Evolutionary conservation across 2,888 invertebrate genomes (phyloP).

Genomic region (Apodemia zela): DNA sequence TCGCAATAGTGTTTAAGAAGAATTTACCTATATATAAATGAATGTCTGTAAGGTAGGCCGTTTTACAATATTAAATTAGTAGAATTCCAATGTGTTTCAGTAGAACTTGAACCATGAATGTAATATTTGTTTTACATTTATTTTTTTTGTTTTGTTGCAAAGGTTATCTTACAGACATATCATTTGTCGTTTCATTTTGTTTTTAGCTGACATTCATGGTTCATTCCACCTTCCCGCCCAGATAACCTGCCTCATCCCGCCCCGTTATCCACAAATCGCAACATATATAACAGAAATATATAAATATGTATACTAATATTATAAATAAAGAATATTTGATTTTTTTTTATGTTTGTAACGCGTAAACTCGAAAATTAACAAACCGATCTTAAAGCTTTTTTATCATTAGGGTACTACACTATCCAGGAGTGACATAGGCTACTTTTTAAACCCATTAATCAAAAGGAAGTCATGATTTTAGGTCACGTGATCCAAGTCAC

Average conservation of each 20-base stretch:
- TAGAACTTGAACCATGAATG: slow-evolving; percentile 70
- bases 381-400: too few species aligned
- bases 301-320: slow-evolving; percentile 18
- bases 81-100: slow-evolving; percentile 32
- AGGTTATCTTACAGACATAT: slow-evolving; percentile 77
- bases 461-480: too few species aligned
- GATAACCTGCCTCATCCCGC: not conserved
- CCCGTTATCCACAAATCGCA: not conserved
- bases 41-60: slow-evolving; percentile 80
- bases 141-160: slow-evolving; percentile 35
- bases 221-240: slow-evolving; percentile 38
- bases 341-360: too few species aligned
- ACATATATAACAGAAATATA: slow-evolving; percentile 17
- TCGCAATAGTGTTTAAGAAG: slow-evolving; percentile 41
- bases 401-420: too few species aligned
- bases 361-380: too few species aligned
- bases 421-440: too few species aligned
- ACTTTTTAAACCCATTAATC: too few species aligned
- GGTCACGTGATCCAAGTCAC: too few species aligned
- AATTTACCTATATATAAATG: slow-evolving; percentile 65
- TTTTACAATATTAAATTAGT: slow-evolving; percentile 49
- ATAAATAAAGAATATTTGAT: too few species aligned
- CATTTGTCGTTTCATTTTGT: slow-evolving; percentile 42
- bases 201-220: slow-evolving; percentile 64
- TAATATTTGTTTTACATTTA: slow-evolving; percentile 31